Conservation (phyloP, 2,888 invertebrate genomes). For the Leptinotarsa haldemani region DNA sequence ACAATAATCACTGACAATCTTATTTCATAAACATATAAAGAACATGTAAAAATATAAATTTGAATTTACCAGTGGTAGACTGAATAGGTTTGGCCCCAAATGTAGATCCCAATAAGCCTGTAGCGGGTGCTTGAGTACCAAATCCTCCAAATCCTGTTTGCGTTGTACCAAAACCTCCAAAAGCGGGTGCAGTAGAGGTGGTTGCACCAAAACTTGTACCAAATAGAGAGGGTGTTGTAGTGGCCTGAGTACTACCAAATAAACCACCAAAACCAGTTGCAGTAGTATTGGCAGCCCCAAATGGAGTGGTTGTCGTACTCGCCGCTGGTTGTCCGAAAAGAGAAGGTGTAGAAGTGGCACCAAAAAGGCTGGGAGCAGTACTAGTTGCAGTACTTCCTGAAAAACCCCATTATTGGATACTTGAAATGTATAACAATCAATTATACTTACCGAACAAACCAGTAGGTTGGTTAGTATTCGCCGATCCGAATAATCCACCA, state of each 20-base stretch:
- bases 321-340: conserved; percentile 61
- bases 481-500: conserved; percentile 55
- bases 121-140: conserved; percentile 40
- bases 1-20: no score
- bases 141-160: conserved; percentile 62
- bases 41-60: not conserved
- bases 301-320: conserved; percentile 51
- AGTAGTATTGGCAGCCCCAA: conserved; percentile 46
- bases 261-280: conserved; percentile 46
- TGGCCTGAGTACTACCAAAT: conserved; percentile 58
- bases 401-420: not conserved
- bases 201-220: conserved; percentile 63
- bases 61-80: conserved; percentile 60
- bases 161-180: conserved; percentile 60
- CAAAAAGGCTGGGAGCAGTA: conserved; percentile 51
- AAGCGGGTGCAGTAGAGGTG: conserved; percentile 63
- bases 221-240: conserved; percentile 57
- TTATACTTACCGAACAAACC: conserved; percentile 64
- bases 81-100: conserved; percentile 62
- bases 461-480: conserved; percentile 55
- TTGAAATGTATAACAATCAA: not conserved
- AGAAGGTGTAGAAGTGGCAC: conserved; percentile 55
- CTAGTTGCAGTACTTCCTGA: conserved; percentile 10
- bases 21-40: no score
- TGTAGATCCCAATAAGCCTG: conserved; percentile 54